These are phyloP conservation scores for Holocentrus rufus DNA, from an alignment of 2,797 vertebrate species.

Conservation along the genomic window DNA sequence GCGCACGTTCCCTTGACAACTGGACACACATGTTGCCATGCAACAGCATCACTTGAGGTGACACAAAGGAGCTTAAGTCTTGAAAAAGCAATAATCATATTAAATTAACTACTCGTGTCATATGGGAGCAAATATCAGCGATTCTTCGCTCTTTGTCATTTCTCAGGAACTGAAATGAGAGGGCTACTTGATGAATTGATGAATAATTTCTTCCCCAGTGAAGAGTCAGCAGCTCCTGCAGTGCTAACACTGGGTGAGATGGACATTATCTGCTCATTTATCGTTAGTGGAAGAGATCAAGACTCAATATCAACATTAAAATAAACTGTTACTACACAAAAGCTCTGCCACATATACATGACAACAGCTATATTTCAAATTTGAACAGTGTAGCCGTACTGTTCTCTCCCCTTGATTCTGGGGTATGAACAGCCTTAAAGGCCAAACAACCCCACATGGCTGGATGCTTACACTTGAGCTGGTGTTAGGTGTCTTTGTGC, in stretches of 20 bases:
- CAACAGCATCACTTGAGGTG: conserved; percentile 26
- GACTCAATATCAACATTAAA: conserved; percentile 4
- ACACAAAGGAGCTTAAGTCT: conserved; percentile 14
- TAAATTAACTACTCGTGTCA: not conserved
- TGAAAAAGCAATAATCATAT: not conserved
- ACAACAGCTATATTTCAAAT: not conserved
- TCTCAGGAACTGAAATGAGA: conserved; percentile 16
- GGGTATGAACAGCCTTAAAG: not conserved
- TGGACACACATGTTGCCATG: conserved; percentile 35
- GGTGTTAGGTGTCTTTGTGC: conserved; percentile 51
- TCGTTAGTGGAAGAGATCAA: not conserved
- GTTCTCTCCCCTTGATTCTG: not conserved
- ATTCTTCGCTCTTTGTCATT: conserved; percentile 1
- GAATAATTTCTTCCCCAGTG: not conserved
- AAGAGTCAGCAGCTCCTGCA: not conserved
- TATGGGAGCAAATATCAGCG: not conserved
- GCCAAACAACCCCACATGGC: conserved; percentile 8
- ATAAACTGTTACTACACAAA: not conserved
- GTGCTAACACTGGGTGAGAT: conserved; percentile 6
- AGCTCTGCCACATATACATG: not conserved
- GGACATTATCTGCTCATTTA: conserved; percentile 12
- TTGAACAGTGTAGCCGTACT: not conserved
- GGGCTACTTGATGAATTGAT: not conserved
- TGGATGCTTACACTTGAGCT: conserved; percentile 24
- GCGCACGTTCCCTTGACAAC: conserved; percentile 37